Evolutionary conservation across 2,797 vertebrate species (phyloP).

Genomic region (Xenopus petersii): DNA sequence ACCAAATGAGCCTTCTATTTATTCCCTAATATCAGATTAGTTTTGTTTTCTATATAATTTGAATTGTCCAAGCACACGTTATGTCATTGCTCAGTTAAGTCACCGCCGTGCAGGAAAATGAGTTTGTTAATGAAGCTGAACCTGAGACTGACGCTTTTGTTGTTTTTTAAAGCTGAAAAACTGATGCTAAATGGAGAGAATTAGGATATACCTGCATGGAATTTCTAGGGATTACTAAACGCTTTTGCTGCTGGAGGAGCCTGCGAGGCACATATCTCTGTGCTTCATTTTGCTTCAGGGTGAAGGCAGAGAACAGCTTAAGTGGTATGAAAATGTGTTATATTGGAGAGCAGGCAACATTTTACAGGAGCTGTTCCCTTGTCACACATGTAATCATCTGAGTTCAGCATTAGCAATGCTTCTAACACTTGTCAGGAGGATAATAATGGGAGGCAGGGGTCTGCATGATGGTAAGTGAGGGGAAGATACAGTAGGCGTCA

Average conservation of each 20-base stretch:
- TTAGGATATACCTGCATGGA: constrained; percentile 7
- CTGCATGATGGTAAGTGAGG: background rate
- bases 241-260: constrained; percentile 13
- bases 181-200: constrained; percentile 19
- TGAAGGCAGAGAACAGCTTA: constrained; percentile 20
- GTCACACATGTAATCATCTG: constrained; percentile 26
- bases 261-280: constrained; percentile 10
- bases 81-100: no score
- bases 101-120: no score
- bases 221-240: constrained; percentile 22
- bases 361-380: constrained; percentile 28
- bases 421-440: constrained; percentile 21
- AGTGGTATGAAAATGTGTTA: constrained; percentile 30
- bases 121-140: background rate
- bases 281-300: constrained; percentile 14
- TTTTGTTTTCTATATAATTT: no score
- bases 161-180: background rate
- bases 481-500: background rate
- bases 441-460: constrained; percentile 2
- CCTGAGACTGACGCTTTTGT: constrained; percentile 11
- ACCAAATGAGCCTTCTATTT: no score
- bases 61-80: no score
- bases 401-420: constrained; percentile 15
- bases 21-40: no score
- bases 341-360: constrained; percentile 26